Conservation (phyloP, 2,797 vertebrate species). For the Alcedo atthis region DNA sequence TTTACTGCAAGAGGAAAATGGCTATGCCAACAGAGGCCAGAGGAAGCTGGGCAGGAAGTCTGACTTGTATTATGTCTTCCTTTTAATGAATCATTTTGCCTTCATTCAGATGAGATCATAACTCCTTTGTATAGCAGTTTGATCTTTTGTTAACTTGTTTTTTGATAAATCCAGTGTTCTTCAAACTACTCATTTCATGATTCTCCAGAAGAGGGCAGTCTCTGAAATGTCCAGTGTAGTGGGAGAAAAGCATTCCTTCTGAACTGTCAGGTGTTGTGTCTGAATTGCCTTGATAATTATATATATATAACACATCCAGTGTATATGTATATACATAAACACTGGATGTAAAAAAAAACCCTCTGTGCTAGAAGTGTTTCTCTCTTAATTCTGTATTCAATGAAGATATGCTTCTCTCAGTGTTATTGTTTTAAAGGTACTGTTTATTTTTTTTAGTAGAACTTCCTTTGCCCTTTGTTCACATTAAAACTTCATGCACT, state of each 20-base stretch:
- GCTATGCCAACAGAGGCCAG: conserved; percentile 17
- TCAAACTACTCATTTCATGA: background rate
- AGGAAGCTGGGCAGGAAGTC: conserved; percentile 36
- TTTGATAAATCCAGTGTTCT: background rate
- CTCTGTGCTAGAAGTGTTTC: background rate
- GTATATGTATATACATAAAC: too few relatives aligned
- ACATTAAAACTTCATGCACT: background rate
- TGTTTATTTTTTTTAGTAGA: background rate
- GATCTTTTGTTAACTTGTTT: background rate
- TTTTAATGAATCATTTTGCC: conserved; percentile 34
- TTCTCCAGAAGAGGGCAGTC: background rate
- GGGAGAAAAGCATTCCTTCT: background rate
- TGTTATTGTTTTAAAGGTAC: background rate
- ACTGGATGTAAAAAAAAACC: background rate
- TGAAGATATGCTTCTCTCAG: background rate
- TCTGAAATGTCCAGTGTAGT: background rate
- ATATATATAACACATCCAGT: too few relatives aligned
- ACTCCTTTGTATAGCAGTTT: background rate
- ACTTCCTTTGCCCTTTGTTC: background rate
- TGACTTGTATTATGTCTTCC: conserved; percentile 25
- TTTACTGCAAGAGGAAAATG: background rate
- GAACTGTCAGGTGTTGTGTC: background rate
- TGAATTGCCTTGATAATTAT: background rate
- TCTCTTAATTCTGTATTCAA: conserved; percentile 2
- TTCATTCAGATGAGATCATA: conserved; percentile 18